phyloP scores from a whole-genome alignment of 1,140 invertebrate species.

The Pectinophora gossypiella region DNA sequence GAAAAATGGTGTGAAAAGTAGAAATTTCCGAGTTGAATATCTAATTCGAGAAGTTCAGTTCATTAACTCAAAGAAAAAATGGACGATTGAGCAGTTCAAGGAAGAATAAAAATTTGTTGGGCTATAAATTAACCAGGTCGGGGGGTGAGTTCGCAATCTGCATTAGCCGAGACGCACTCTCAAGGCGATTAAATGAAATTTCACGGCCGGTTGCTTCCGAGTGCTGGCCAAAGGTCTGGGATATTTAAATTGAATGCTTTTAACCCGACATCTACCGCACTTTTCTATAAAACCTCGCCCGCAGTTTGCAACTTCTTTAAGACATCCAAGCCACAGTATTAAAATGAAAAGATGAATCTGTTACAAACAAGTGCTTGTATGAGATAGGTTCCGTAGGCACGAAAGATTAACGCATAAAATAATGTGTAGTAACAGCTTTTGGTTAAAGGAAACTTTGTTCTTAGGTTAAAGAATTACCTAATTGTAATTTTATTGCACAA shows the following conservation, averaged over 20 bases:
- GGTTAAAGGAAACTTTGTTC: too few species aligned
- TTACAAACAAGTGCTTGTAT: too few species aligned
- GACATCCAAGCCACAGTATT: too few species aligned
- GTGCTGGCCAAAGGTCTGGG: conserved; percentile 60
- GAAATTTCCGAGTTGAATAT: conserved; percentile 11
- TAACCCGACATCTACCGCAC: too few species aligned
- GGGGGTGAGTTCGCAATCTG: conserved; percentile 62
- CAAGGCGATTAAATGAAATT: conserved; percentile 70
- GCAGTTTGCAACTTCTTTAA: too few species aligned
- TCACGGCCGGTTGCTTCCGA: conserved; percentile 58
- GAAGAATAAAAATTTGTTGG: conserved; percentile 70
- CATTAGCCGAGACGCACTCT: conserved; percentile 69
- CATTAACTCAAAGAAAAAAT: conserved; percentile 56
- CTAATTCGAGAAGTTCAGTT: conserved; percentile 41
- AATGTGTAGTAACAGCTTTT: too few species aligned
- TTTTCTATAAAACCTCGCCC: too few species aligned
- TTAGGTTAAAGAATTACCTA: too few species aligned
- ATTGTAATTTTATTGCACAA: too few species aligned
- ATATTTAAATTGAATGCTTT: conserved; percentile 68
- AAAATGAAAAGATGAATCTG: too few species aligned
- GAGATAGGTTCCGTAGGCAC: too few species aligned
- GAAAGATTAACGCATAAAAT: too few species aligned
- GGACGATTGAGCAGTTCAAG: conserved; percentile 57
- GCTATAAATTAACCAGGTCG: conserved; percentile 62
- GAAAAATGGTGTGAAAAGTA: background rate